Conservation (phyloP, 2,113 vertebrate species). For the Sialia sialis region DNA sequence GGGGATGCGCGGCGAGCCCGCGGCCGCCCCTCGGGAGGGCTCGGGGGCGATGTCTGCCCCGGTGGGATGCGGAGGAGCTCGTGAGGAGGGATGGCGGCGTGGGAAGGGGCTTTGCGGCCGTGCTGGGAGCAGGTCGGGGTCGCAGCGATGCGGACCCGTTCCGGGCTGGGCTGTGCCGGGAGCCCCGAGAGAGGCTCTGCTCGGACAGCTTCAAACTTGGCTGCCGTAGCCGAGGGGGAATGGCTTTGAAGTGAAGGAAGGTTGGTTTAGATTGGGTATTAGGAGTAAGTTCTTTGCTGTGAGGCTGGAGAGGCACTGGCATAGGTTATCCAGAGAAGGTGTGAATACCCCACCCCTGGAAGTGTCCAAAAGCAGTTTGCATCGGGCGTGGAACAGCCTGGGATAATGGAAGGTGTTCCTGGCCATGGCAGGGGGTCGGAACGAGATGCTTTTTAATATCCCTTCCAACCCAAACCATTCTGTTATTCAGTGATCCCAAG, state of each 20-base stretch:
- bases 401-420: background rate
- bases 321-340: background rate
- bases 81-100: background rate
- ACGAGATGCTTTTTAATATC: background rate
- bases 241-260: background rate
- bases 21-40: background rate
- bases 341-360: background rate
- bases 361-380: background rate
- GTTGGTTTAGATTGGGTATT: background rate
- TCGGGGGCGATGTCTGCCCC: background rate
- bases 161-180: accelerated
- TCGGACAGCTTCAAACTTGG: background rate
- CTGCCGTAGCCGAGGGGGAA: background rate
- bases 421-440: background rate
- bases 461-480: background rate
- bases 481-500: background rate
- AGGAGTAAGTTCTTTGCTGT: background rate
- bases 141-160: background rate
- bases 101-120: background rate
- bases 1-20: background rate
- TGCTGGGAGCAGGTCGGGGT: background rate
- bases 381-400: background rate
- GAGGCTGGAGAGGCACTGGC: background rate
- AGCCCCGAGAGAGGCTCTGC: background rate
- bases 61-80: background rate